Base-by-base conservation (phyloP, 2,113 vertebrate species). In the Chiloscyllium plagiosum region DNA sequence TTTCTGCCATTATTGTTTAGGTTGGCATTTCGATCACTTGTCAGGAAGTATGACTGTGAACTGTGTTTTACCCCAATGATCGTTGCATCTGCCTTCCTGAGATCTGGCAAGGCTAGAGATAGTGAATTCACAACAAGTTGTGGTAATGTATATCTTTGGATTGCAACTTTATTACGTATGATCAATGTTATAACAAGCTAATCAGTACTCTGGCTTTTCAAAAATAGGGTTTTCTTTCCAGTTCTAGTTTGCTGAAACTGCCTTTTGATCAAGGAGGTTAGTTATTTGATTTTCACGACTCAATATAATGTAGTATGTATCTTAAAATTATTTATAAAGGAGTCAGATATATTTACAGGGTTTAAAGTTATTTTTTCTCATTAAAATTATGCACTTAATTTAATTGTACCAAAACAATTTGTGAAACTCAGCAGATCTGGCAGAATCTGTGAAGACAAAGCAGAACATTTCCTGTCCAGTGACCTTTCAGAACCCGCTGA, bases 11-110 rank as follows among this genome's bases (percentile, higher is more conserved):
- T 87, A 19, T 47, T n/a, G 29, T 76, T 61, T 96, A 99, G 99
- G 97, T 96, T 99, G 97, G 97, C 99, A 85, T 99, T 99, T 97
- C 98, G 99, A 96, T 98, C 98, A 33, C 96, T 99, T 96, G 99
- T 99, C 96, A 98, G 99, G 96, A 99, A 98, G 96, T 99, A 99
- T 96, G 95, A 96, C 96, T 99, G 99, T 29, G 99, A 99, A 96
- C 97, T 99, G 70, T 99, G 99, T 97, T 99, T 99, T 95, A 99
- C 98, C 1, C 99, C 99, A 15, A 99, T 99, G 99, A 99, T 99
- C 76, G 97, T 99, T 96, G 99, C 99, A 12, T 97, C 98, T 90
- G 99, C 99, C 97, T 99, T 99, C 97, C 97, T 99, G 97, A 97
- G 97, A 96, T 99, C 99, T 95, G 96, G 97, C 95, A 99, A 99